Evolutionary conservation across 1,140 invertebrate species (phyloP).

Genomic region (Bombus polaris): DNA sequence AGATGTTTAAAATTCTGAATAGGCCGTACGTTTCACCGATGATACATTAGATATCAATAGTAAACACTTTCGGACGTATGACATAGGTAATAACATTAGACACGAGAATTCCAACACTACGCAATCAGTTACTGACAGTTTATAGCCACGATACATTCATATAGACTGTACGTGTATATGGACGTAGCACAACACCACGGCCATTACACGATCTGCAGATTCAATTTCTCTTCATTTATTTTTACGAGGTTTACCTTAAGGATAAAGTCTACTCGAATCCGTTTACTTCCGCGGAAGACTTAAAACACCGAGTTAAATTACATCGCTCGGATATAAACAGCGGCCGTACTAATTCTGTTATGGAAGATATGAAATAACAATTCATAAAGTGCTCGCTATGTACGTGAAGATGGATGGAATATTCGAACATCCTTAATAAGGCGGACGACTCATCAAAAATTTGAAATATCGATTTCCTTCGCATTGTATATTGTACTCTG

Average conservation of each 20-base stretch:
- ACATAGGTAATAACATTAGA: not conserved
- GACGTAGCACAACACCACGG: not conserved
- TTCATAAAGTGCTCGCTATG: not conserved
- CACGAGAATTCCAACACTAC: not conserved
- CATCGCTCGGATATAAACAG: not conserved
- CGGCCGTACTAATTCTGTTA: not conserved
- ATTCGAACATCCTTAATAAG: not conserved
- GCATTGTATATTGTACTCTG: too few species aligned
- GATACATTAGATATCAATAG: not conserved
- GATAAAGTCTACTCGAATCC: not conserved
- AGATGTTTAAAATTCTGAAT: too few species aligned
- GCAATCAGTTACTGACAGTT: too few species aligned
- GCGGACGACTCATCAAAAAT: not conserved
- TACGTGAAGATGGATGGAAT: not conserved
- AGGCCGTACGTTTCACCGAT: not conserved
- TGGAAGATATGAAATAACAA: not conserved
- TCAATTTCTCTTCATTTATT: not conserved
- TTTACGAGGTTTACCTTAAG: not conserved
- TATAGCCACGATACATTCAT: not conserved
- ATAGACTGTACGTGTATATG: not conserved
- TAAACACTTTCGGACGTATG: not conserved
- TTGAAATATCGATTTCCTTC: not conserved
- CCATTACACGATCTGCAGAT: accelerated
- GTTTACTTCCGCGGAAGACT: not conserved
- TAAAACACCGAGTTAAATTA: not conserved